phyloP scores from a whole-genome alignment of 1,140 invertebrate species.

The Philopotamus ludificatus region DNA sequence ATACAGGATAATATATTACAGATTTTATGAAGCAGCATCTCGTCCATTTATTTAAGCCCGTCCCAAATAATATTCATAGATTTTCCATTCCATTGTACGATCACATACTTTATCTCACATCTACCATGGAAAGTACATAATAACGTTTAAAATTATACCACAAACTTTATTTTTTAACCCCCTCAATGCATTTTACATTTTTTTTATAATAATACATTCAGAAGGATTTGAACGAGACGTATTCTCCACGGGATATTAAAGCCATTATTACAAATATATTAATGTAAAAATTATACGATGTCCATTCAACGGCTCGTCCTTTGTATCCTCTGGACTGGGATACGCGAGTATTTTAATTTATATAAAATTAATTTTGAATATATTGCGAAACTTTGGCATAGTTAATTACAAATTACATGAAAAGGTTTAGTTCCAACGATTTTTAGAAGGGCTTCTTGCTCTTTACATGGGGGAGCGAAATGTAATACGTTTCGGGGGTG shows the following conservation, averaged over 20 bases:
- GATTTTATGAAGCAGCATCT: too few species aligned
- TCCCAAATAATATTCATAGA: too few species aligned
- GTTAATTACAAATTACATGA: background rate
- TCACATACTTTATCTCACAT: conserved; percentile 33
- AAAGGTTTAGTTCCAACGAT: background rate
- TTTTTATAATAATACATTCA: background rate
- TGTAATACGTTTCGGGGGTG: too few species aligned
- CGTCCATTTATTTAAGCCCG: too few species aligned
- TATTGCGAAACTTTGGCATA: background rate
- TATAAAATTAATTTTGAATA: too few species aligned
- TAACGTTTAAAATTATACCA: conserved; percentile 30
- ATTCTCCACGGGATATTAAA: conserved; percentile 21
- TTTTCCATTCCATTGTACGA: too few species aligned
- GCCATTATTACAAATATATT: conserved; percentile 23
- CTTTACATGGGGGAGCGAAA: too few species aligned
- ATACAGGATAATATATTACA: too few species aligned
- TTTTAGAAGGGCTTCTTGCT: background rate
- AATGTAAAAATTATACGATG: conserved; percentile 24
- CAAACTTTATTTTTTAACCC: background rate
- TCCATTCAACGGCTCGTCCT: background rate
- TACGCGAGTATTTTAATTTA: too few species aligned
- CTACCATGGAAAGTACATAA: conserved; percentile 12
- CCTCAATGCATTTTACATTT: background rate
- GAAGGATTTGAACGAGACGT: background rate
- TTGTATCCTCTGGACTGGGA: background rate